Base-by-base conservation (phyloP, 2,888 invertebrate genomes). In the Nephrotoma flavescens region DNA sequence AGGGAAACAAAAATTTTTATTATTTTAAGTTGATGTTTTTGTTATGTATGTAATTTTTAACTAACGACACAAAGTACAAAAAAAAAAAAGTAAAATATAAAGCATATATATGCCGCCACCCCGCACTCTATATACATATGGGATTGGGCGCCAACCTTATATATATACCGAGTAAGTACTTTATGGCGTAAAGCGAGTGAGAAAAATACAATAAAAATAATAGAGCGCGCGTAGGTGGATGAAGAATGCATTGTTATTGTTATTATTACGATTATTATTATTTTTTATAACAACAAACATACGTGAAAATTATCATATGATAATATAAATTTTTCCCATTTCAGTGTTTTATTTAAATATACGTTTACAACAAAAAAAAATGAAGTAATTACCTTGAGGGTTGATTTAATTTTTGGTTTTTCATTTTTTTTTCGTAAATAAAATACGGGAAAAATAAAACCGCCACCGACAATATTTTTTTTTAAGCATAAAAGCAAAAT, bases 361-460 rank as follows among this genome's bases (percentile, higher is more conserved):
- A 15, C 52, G 15, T 52, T 15, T 52, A 52, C 15, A 15, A 15
- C 0, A 15, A 15, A 52, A 57, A 83, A 42, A 83, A 9, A 84
- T 84, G 84, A 84, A 84, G 84, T 84, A 84, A 84, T 84, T 84
- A 84, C 84, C 84, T 84, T 41, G 84, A 84, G 84, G 84, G 84
- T 84, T 84, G 84, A 84, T 84, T 84, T 84, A 42, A 41, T 83
- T 83, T 83, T 83, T 83, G 4, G 52, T 52, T 52, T 15, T 19
- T 19, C 19, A 19, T 19, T 19, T 52, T 52, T 31, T 31, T 31
- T 31, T 31, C 31, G 31, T 31, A 31, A 31, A 52, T 9, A 31
- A 57, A 57, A 57, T 11, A 57, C 15, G 6, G 52, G 31, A 71
- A 52, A 52, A 71, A 71, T 31, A 31, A 71, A 71, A 71, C 71